phyloP scores from a whole-genome alignment of 2,888 invertebrate species.

The Sphecodes monilicornis region DNA sequence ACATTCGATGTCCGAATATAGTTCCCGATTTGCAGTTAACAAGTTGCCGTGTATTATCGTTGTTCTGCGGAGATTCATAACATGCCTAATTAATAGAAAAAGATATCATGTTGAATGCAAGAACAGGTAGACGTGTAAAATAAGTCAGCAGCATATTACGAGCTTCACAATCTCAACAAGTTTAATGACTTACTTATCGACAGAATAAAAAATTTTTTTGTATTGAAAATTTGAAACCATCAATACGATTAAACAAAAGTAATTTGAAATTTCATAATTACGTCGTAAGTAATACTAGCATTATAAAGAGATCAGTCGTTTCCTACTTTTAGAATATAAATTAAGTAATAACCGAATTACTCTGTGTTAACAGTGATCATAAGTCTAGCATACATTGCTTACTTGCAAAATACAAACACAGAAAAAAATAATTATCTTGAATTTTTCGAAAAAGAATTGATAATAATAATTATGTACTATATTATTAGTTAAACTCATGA shows the following conservation, averaged over 20 bases:
- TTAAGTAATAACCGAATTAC: neutral
- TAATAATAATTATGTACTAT: neutral
- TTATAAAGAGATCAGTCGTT: neutral
- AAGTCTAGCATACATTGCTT: neutral
- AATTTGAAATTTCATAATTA: neutral
- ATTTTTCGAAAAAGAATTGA: neutral
- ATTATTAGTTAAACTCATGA: neutral
- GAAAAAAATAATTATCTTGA: neutral
- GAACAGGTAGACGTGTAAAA: constrained; percentile 17
- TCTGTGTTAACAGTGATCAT: neutral
- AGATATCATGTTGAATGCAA: constrained; percentile 25
- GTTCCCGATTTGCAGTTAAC: constrained; percentile 61
- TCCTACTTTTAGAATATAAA: neutral
- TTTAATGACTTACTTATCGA: constrained; percentile 6
- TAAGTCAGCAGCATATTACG: constrained; percentile 22
- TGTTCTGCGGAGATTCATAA: constrained; percentile 22
- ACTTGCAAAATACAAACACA: neutral
- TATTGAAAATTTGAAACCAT: neutral
- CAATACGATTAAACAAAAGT: neutral
- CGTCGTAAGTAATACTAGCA: neutral
- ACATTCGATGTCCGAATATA: constrained; percentile 57
- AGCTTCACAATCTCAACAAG: constrained; percentile 24
- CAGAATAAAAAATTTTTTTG: neutral
- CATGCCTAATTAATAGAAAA: constrained; percentile 8
- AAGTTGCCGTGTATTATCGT: constrained; percentile 45